phyloP scores from a whole-genome alignment of 2,888 invertebrate species.

The Tetranychus piercei region DNA sequence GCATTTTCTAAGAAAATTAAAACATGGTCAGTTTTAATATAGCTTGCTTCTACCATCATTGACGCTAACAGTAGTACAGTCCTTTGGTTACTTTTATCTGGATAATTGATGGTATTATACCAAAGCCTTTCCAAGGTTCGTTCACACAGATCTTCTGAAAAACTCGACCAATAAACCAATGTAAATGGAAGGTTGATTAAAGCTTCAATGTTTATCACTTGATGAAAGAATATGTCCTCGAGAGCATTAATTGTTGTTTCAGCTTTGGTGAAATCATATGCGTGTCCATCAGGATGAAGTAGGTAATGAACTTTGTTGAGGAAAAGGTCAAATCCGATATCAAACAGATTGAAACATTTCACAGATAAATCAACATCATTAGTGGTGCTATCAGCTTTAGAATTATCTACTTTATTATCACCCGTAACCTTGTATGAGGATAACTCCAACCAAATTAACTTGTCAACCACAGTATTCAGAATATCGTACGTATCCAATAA shows the following conservation, averaged over 20 bases:
- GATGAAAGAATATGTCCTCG: neutral
- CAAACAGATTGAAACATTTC: neutral
- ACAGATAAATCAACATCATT: neutral
- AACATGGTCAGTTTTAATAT: neutral
- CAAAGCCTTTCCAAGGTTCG: neutral
- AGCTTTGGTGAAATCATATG: neutral
- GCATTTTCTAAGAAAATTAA: neutral
- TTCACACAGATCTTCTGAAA: conserved; percentile 2
- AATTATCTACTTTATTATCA: no score
- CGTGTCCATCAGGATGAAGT: neutral
- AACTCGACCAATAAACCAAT: neutral
- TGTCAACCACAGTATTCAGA: neutral
- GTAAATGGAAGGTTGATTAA: neutral
- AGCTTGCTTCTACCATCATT: conserved; percentile 5
- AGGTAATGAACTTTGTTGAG: neutral
- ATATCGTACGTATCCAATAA: neutral
- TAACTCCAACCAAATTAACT: conserved; percentile 1
- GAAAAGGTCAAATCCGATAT: neutral
- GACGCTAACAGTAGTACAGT: neutral
- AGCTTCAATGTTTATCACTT: neutral
- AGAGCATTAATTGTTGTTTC: neutral
- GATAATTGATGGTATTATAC: neutral
- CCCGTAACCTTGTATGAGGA: neutral
- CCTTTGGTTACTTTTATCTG: neutral
- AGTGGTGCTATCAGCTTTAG: neutral